Conservation (phyloP, 1,140 invertebrate genomes). For the Macrobrachium nipponense region DNA sequence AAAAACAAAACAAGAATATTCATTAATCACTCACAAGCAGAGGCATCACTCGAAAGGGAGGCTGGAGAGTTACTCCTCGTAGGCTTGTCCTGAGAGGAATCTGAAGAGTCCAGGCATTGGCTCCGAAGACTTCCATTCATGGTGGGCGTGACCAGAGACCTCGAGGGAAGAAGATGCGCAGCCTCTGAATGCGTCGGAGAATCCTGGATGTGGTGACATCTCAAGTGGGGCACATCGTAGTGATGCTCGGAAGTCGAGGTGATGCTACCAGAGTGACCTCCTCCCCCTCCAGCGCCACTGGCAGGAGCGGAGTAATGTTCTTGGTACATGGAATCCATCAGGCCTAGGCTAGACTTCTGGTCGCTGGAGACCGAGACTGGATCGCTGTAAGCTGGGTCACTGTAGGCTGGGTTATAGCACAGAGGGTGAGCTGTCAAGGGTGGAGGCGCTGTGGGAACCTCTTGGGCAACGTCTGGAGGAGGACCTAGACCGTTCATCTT, state of each 20-base stretch:
- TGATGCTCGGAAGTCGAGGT: constrained; percentile 63
- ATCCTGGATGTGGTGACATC: constrained; percentile 36
- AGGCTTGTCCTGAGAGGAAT: constrained; percentile 59
- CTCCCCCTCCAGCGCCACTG: constrained; percentile 31
- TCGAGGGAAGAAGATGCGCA: constrained; percentile 39
- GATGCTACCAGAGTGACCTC: constrained; percentile 40
- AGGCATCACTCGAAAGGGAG: constrained; percentile 53
- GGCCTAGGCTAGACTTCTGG: constrained; percentile 61
- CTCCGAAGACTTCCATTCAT: constrained; percentile 26
- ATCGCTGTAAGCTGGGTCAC: constrained; percentile 68
- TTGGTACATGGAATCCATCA: constrained; percentile 63
- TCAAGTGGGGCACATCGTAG: constrained; percentile 62
- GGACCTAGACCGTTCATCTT: constrained; percentile 75
- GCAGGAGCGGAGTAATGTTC: constrained; percentile 60
- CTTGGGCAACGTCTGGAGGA: constrained; percentile 86
- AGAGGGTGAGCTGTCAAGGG: constrained; percentile 48
- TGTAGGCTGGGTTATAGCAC: constrained; percentile 72
- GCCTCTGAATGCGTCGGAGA: constrained; percentile 56
- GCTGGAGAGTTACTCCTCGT: constrained; percentile 50
- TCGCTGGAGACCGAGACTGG: constrained; percentile 64
- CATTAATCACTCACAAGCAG: constrained; percentile 44
- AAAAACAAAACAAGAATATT: not conserved
- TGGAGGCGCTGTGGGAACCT: constrained; percentile 71
- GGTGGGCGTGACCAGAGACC: constrained; percentile 34
- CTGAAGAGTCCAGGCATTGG: constrained; percentile 38